phyloP scores from a whole-genome alignment of 2,888 invertebrate genomes.

The Dasysyrphus albostriatus region DNA sequence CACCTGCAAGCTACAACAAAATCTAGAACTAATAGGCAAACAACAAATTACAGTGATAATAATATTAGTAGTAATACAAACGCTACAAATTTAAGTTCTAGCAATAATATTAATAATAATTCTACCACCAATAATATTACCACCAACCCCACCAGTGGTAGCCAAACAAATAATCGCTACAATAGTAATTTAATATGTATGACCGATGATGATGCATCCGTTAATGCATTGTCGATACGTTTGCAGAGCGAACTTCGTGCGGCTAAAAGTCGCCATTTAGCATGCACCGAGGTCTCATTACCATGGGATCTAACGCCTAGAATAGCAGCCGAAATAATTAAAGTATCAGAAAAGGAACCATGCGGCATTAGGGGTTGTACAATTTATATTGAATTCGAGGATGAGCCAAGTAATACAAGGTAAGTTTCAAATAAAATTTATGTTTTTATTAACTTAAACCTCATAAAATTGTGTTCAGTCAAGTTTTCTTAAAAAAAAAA shows the following conservation, averaged over 20 bases:
- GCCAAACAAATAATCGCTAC: constrained; percentile 74
- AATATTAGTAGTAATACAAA: constrained; percentile 68
- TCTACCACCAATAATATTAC: constrained; percentile 77
- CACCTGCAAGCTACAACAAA: constrained; percentile 78
- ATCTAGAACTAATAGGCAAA: constrained; percentile 76
- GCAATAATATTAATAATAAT: constrained; percentile 42
- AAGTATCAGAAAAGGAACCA: constrained; percentile 94
- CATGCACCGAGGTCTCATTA: constrained; percentile 93
- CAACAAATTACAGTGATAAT: constrained; percentile 73
- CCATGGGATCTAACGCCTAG: constrained; percentile 92
- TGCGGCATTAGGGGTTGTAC: constrained; percentile 95
- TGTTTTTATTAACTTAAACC: neutral
- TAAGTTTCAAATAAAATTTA: constrained; percentile 74
- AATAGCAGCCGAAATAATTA: constrained; percentile 91
- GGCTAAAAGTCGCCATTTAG: constrained; percentile 91
- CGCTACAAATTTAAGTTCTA: constrained; percentile 57
- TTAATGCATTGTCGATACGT: constrained; percentile 88
- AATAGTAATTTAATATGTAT: constrained; percentile 74
- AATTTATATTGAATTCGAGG: constrained; percentile 93
- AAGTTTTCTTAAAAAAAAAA: neutral
- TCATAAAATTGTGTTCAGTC: neutral
- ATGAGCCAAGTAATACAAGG: constrained; percentile 86
- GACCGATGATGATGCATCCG: constrained; percentile 80
- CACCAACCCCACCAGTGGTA: constrained; percentile 76
- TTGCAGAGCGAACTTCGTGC: constrained; percentile 91